Percentiles rank a stretch among this genome's conserved stretches.
Conservation (phyloP, 2,888 invertebrate species). For the Belgica antarctica region DNA sequence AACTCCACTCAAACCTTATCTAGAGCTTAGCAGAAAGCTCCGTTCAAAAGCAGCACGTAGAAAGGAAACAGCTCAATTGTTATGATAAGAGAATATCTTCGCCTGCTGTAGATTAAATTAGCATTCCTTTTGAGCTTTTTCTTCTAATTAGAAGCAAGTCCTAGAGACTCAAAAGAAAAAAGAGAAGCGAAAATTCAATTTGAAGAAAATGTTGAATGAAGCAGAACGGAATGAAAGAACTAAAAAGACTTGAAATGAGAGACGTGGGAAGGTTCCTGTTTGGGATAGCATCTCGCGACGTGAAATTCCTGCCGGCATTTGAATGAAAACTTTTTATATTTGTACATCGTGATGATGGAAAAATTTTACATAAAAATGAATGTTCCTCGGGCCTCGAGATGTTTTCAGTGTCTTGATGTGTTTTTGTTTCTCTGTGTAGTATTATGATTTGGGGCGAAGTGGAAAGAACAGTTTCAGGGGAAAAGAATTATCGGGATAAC, state of each 20-base stretch:
- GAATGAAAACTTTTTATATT: slow-evolving; percentile 35
- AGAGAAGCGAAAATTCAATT: background rate
- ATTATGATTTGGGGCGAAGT: no score
- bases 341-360: slow-evolving; percentile 36
- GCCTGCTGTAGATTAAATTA: background rate
- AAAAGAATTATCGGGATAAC: background rate
- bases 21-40: background rate
- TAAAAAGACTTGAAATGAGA: no score
- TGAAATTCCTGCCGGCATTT: background rate
- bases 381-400: background rate
- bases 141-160: background rate
- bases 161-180: background rate
- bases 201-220: background rate
- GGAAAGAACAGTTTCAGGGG: no score
- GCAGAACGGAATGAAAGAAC: no score
- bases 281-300: background rate
- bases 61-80: background rate
- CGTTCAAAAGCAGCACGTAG: background rate
- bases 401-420: background rate
- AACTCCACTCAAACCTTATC: background rate
- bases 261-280: no score
- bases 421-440: background rate
- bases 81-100: background rate
- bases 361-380: background rate
- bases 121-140: background rate